Evolutionary conservation across 1,140 invertebrate species (phyloP).

Genomic region (Pachypsylla venusta): DNA sequence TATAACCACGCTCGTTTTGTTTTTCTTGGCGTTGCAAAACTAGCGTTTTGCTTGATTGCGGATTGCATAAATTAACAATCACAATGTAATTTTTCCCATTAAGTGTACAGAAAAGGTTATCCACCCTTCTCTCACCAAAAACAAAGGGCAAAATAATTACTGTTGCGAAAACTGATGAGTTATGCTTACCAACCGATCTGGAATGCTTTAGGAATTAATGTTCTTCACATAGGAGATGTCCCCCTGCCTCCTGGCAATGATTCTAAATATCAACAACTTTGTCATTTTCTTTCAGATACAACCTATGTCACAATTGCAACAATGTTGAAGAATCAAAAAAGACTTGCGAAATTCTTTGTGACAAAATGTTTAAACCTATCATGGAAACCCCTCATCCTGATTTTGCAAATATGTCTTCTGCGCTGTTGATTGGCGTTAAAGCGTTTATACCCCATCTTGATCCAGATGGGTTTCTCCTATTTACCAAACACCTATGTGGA

Average conservation of each 20-base stretch:
- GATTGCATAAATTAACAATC: too few species aligned
- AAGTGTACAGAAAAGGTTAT: not conserved
- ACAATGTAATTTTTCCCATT: too few species aligned
- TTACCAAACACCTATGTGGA: constrained; percentile 26
- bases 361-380: constrained; percentile 31
- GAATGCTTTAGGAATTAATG: not conserved
- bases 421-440: constrained; percentile 34
- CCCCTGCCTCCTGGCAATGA: not conserved
- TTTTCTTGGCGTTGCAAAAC: too few species aligned
- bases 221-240: not conserved
- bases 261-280: not conserved
- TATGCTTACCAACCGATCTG: not conserved
- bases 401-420: constrained; percentile 33
- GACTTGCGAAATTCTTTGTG: constrained; percentile 30
- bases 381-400: constrained; percentile 33
- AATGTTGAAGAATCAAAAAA: constrained; percentile 32
- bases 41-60: too few species aligned
- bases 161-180: not conserved
- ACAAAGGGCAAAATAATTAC: not conserved
- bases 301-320: constrained; percentile 34
- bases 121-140: not conserved
- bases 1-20: too few species aligned
- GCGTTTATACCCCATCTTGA: constrained; percentile 32
- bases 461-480: constrained; percentile 30
- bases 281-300: constrained; percentile 34